Conservation (phyloP, 2,797 vertebrate species). For the Hephaestus fuliginosus region DNA sequence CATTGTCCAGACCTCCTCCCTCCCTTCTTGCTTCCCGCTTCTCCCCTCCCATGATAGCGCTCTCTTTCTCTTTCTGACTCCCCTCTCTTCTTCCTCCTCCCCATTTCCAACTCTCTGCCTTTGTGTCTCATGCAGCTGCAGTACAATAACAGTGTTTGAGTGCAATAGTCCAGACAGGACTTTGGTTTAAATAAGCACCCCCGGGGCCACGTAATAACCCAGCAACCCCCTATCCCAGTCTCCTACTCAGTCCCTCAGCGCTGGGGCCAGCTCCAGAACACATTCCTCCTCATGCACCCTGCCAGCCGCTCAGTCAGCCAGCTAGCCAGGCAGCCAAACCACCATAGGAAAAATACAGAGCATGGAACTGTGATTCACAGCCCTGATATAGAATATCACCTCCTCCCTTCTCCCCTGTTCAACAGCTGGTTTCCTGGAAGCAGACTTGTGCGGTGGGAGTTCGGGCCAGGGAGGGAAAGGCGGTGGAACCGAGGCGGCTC, state of each 20-base stretch:
- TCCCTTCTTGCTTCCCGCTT: slow-evolving; percentile 22
- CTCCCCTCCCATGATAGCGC: slow-evolving; percentile 49
- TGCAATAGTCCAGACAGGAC: slow-evolving; percentile 82
- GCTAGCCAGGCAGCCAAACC: slow-evolving; percentile 76
- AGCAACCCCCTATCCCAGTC: slow-evolving; percentile 69
- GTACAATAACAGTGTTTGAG: slow-evolving; percentile 82
- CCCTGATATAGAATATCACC: slow-evolving; percentile 85
- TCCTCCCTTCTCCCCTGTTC: slow-evolving; percentile 73
- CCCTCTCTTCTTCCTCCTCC: slow-evolving; percentile 50
- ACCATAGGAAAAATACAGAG: slow-evolving; percentile 83
- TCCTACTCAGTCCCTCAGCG: slow-evolving; percentile 67
- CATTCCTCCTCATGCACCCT: slow-evolving; percentile 75
- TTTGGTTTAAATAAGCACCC: slow-evolving; percentile 83
- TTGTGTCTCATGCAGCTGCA: slow-evolving; percentile 80
- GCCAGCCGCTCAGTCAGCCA: slow-evolving; percentile 67
- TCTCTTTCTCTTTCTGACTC: slow-evolving; percentile 48
- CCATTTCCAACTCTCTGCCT: slow-evolving; percentile 63
- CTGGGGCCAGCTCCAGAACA: slow-evolving; percentile 67
- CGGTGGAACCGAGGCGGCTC: slow-evolving; percentile 47
- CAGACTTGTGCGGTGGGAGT: slow-evolving; percentile 71
- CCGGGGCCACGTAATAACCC: slow-evolving; percentile 79
- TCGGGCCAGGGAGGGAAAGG: slow-evolving; percentile 43
- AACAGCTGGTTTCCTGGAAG: slow-evolving; percentile 88
- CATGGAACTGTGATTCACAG: slow-evolving; percentile 85
- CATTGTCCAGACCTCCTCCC: slow-evolving; percentile 73